Evolutionary conservation across 2,113 vertebrate genomes (phyloP), one percentile per base, ranked within the genome.

Genomic region (Ursus arctos): DNA sequence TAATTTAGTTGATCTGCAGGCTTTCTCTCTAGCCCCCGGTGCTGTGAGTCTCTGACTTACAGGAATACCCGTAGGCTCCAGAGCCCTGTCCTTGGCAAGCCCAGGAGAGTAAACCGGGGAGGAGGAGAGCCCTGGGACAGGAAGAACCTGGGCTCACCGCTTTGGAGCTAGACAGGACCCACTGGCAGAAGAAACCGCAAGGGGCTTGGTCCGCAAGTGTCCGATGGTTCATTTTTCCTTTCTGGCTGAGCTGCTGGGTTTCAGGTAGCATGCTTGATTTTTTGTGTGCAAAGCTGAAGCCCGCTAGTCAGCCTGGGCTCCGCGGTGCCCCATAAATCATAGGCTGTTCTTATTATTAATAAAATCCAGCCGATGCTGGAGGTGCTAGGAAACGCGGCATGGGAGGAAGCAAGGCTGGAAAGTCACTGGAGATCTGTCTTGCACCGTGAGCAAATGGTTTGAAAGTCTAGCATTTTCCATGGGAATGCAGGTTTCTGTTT

Each of bases 291-390:
- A 63, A 91, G 59, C 82, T 96, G 93, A 79, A 97, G 72, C 87
- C 86, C 95, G 47, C 71, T 24, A 81, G 90, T 86, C 90, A 91
- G 82, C 94, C 83, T 22, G 21, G 59, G 83, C 74, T 91, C 51
- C 86, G 8, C 4, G 16, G 33, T 96, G 88, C 95, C 40, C 67
- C 97, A 93, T 96, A 98, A 97, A 97, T 98, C 95, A 91, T 83
- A 76, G 88, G 92, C 86, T 86, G 81, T 53, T 97, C 90, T 98
- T 98, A 97, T 97, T 97, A 97, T 95, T 92, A 97, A 94, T 98
- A 96, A 97, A 93, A 83, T 86, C 95, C 98, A 98, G 96, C 94
- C 91, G 81, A 94, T 40, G 82, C 65, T 59, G 6, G 59, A 95
- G 15, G 36, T 16, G 40, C 57, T 49, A 4, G 71, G 91, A 81